Evolutionary conservation across 1,140 invertebrate genomes (phyloP), one percentile per base, ranked within the genome.

Genomic region (Micrasema minimum): DNA sequence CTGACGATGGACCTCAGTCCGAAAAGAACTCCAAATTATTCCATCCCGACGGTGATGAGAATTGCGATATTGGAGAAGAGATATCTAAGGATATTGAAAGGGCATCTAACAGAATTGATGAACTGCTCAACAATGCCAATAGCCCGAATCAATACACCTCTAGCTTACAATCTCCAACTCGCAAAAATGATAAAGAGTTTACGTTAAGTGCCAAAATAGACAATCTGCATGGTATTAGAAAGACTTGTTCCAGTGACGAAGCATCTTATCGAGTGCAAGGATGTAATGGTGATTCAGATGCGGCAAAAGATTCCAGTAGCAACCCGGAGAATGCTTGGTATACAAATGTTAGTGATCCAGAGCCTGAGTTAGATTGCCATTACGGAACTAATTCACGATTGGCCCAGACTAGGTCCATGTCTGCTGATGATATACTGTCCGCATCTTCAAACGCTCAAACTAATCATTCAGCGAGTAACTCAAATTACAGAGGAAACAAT

Each of bases 61-160:
- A 80, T 76, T 82, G 85, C 50, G 78, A 83, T 64, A 87, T 86
- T 45, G 85, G 85, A 16, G 85, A 83, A 75, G 82, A 87, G 76
- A 86, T 87, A 59, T 85, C 86, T 50, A 84, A 85, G 69, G 83
- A 83, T 72, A 85, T 85, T 43, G 84, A 85, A 74, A 85, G 81
- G 75, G 80, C 83, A 11, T 85, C 83, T 20, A 77, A 85, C 55
- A 87, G 87, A 81, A 86, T 89, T 64, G 86, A 84, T 76, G 81
- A 86, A 66, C 80, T 87, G 18, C 86, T 86, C 20, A 84, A 87
- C 67, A 81, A 50, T 35, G 18, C 64, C 1, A 61, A 23, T 67
- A 20, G 12, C 43, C 16, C 43, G 6, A 31, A 66, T 4, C n/a
- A 50, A 2, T 37, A 43, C 23, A 22, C 50, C 1, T 11, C 3